phyloP scores from a whole-genome alignment of 2,888 invertebrate species.

The Agrochola macilenta region DNA sequence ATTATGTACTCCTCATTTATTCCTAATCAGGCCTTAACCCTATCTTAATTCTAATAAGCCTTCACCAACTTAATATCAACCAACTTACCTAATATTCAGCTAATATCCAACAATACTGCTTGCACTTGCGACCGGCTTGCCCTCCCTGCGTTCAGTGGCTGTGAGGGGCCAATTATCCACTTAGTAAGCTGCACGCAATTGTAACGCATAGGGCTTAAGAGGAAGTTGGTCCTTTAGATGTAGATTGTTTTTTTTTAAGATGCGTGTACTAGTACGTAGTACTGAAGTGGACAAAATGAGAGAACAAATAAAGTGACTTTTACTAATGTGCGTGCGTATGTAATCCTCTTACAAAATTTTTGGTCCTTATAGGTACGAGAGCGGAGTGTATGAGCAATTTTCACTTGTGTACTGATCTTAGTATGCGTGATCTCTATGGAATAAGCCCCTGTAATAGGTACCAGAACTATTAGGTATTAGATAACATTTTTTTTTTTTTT shows the following conservation, averaged over 20 bases:
- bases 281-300: background rate
- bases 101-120: slow-evolving; percentile 32
- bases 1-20: background rate
- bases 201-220: slow-evolving; percentile 64
- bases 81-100: slow-evolving; percentile 54
- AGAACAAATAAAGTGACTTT: background rate
- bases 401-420: too few species aligned
- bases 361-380: too few species aligned
- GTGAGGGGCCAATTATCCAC: slow-evolving; percentile 59
- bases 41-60: background rate
- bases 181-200: slow-evolving; percentile 61
- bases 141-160: slow-evolving; percentile 53
- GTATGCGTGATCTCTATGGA: background rate
- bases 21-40: background rate
- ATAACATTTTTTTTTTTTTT: too few species aligned
- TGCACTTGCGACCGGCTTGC: slow-evolving; percentile 51
- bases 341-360: too few species aligned
- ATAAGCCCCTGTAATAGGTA: background rate
- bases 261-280: background rate
- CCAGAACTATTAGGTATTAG: background rate
- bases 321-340: too few species aligned
- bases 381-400: background rate
- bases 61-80: background rate
- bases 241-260: slow-evolving; percentile 7
- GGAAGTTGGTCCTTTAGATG: slow-evolving; percentile 25